Base-by-base conservation (phyloP, 1,140 invertebrate genomes). In the Dinoponera quadriceps region DNA sequence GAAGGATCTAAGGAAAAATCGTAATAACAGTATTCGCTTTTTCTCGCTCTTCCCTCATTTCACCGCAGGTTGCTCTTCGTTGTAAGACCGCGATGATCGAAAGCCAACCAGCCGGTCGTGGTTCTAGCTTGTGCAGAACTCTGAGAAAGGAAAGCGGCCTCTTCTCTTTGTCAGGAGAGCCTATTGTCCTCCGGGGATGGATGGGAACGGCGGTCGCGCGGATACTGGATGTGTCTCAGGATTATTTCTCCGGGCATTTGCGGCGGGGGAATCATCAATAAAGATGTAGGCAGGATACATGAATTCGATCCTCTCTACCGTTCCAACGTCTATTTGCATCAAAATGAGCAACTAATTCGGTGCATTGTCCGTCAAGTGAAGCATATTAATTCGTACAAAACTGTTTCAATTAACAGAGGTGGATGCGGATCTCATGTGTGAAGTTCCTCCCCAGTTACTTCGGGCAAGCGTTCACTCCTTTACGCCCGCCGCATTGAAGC, bases 101-200 rank as follows among this genome's bases (percentile, higher is more conserved):
- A 83, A 84, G 73, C 68, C 63, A 78, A 25, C 13, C 48, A 49
- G 44, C 48, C 68, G 51, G 38, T 72, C 60, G 51, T 66, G 82
- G 54, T 74, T 84, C 81, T 74, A 81, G 68, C 85, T 88, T 13
- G 55, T 77, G 48, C 14, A 29, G 59, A 55, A 25, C 83, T 75
- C 78, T 89, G 88, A 89, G 88, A 89, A 89, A 85, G 85, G 88
- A 89, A 89, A 90, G 88, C 88, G 75, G 44, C 38, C 62, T 55
- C 54, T 69, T 85, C 63, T 84, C 86, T 87, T 88, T 75, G 88
- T 89, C 83, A 55, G 44, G 11, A 80, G 44, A 38, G 48, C 18
- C 88, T 60, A 90, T 90, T 90, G 88, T 90, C 82, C 83, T 62
- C 29, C 18, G 38, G 55, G 49, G 71, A 87, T 82, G 81, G 83